phyloP scores from a whole-genome alignment of 2,113 vertebrate species.

The Hystrix brachyura region DNA sequence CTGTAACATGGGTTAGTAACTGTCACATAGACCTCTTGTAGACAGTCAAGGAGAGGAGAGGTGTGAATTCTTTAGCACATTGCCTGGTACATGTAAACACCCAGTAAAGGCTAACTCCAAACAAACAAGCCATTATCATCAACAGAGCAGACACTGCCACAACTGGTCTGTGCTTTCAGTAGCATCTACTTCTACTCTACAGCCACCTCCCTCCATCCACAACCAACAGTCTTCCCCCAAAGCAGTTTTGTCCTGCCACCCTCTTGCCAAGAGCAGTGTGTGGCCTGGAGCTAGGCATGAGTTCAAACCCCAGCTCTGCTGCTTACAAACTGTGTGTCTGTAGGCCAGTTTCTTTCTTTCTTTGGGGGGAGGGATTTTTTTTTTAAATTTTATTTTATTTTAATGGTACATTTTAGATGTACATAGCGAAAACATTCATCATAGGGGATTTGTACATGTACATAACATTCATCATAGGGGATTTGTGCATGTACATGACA shows the following conservation, averaged over 20 bases:
- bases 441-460: too few relatives aligned
- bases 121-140: not conserved
- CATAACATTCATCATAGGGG: too few relatives aligned
- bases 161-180: not conserved
- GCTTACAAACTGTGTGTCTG: not conserved
- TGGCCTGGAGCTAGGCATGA: not conserved
- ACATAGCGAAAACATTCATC: too few relatives aligned
- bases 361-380: too few relatives aligned
- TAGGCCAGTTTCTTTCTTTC: not conserved
- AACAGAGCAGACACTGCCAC: not conserved
- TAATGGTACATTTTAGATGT: too few relatives aligned
- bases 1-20: not conserved
- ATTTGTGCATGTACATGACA: too few relatives aligned
- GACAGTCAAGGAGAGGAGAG: not conserved
- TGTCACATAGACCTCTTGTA: not conserved
- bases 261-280: not conserved
- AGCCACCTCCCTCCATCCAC: not conserved
- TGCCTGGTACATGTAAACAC: not conserved
- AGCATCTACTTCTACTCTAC: not conserved
- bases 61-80: too few relatives aligned
- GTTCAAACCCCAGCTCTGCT: not conserved
- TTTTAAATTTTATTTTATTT: too few relatives aligned
- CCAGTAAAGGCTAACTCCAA: not conserved
- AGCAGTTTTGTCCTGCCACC: not conserved
- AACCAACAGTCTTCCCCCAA: fast-evolving